These are phyloP conservation scores for Tholera decimalis DNA, from an alignment of 2,888 invertebrate genomes.

Conservation along the genomic window DNA sequence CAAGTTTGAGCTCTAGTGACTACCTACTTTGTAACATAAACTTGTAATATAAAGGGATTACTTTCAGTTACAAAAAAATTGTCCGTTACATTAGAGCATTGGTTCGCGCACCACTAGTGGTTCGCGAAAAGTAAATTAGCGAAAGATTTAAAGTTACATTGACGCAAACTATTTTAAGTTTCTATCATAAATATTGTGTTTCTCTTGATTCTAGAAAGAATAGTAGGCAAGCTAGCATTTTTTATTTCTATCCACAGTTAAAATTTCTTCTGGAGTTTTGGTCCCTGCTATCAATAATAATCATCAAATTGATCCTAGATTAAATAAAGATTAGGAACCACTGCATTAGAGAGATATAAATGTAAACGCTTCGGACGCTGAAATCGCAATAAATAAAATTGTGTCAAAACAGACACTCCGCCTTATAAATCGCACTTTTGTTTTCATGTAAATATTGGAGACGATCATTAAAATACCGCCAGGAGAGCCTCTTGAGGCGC, in stretches of 20 bases:
- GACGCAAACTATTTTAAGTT: too few relatives aligned
- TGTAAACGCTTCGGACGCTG: background rate
- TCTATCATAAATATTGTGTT: too few relatives aligned
- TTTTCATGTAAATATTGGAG: constrained; percentile 50
- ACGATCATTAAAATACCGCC: constrained; percentile 61
- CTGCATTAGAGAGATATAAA: background rate
- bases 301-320: too few relatives aligned
- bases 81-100: background rate
- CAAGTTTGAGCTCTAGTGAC: background rate
- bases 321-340: too few relatives aligned
- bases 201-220: too few relatives aligned
- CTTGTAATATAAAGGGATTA: background rate
- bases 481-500: constrained; percentile 66
- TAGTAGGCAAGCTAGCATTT: too few relatives aligned
- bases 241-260: too few relatives aligned
- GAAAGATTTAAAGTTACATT: too few relatives aligned
- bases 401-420: background rate
- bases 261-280: too few relatives aligned
- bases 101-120: too few relatives aligned
- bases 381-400: background rate
- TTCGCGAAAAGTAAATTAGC: too few relatives aligned
- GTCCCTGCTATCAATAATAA: too few relatives aligned
- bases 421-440: constrained; percentile 14
- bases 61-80: background rate
- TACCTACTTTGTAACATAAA: background rate